These are phyloP conservation scores for Thelaira solivaga DNA, from an alignment of 2,888 invertebrate species.

Conservation along the genomic window DNA sequence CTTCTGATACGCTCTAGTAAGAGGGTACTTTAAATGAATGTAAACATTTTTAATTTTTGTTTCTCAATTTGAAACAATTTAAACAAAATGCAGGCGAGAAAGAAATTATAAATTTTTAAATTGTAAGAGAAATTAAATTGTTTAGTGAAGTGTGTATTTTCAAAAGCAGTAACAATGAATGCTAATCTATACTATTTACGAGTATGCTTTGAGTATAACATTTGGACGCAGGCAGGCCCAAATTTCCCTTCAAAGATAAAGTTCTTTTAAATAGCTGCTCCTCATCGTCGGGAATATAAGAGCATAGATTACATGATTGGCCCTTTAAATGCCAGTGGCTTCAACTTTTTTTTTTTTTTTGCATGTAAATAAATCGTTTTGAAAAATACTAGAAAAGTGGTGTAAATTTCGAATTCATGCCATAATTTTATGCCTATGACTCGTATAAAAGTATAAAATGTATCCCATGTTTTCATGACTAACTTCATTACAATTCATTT, in stretches of 20 bases:
- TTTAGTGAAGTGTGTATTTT: too few species aligned
- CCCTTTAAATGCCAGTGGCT: slow-evolving; percentile 2
- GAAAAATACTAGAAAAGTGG: neutral
- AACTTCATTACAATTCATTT: slow-evolving; percentile 49
- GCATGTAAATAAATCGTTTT: neutral
- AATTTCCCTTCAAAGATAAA: neutral
- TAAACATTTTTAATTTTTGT: too few species aligned
- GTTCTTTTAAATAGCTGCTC: neutral
- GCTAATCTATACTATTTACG: too few species aligned
- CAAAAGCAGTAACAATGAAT: too few species aligned
- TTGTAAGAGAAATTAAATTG: too few species aligned
- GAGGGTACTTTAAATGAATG: too few species aligned
- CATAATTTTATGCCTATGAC: slow-evolving; percentile 12
- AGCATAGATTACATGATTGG: neutral
- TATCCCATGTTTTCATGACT: slow-evolving; percentile 23
- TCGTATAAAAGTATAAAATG: slow-evolving; percentile 7
- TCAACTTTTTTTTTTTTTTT: too few species aligned
- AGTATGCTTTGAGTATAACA: too few species aligned
- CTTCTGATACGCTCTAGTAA: neutral
- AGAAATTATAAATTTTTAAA: too few species aligned
- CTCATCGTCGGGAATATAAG: neutral
- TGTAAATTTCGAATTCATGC: neutral
- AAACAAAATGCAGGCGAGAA: too few species aligned
- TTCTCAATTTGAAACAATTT: too few species aligned
- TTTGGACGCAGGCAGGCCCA: too few species aligned